Evolutionary conservation across 2,797 vertebrate species (phyloP), one percentile per base, ranked within the genome.

Genomic region (Rhincodon typus): DNA sequence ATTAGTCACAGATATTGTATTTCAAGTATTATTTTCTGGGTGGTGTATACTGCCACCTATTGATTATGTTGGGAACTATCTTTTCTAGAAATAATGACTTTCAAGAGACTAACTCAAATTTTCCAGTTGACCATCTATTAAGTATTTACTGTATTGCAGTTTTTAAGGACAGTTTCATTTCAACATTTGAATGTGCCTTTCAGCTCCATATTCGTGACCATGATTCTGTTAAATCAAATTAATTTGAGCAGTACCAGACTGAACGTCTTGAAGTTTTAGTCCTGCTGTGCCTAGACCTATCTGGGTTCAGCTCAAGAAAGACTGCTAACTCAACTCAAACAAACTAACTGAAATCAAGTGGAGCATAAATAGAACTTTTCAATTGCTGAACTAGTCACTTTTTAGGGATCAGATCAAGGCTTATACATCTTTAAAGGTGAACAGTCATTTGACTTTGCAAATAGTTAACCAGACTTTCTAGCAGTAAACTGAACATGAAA

Each of bases 31-130:
- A 50, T 50, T 72, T 15, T 50, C n/a, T 94, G 46, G 27, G 46
- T 95, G 30, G 94, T 77, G 19, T 74, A 53, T 19, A 77, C 34
- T 95, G 70, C 94, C 94, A 95, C 70, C 94, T 95, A 95, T 19
- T 50, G 94, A 74, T 74, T 12, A 95, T 95, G 74, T 53, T 94
- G n/a, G 70, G 94, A 72, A 95, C 19, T 50, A 72, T 95, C 23
- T 23, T 69, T 46, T 70, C 67, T 27, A 50, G 50, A 94, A 25
- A 23, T 7, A 70, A 72, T 69, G 46, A 23, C 10, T 15, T 13
- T 94, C 15, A 42, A 42, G 66, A 94, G 67, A 70, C 13, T 17
- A 69, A 70, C 17, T 94, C 17, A 94, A 42, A 46, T 94, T 25
- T 94, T 69, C 19, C 13, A 94, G 66, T n/a, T 69, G 25, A 17